phyloP scores from a whole-genome alignment of 2,113 vertebrate genomes.

The Antechinus stuartii region DNA sequence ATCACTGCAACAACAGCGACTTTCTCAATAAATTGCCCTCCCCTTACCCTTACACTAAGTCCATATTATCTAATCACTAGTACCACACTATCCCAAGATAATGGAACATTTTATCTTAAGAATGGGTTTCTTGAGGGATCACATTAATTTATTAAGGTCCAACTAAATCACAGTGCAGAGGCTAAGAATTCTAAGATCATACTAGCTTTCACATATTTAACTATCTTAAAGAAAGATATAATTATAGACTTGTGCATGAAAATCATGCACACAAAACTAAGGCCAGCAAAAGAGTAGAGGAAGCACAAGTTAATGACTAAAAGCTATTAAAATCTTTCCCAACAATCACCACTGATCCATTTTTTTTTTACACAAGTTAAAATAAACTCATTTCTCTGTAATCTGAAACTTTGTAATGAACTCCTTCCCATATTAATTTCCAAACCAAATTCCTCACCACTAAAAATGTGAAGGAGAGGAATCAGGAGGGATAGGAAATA shows the following conservation, averaged over 20 bases:
- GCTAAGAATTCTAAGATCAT: not conserved
- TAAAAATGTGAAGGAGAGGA: not conserved
- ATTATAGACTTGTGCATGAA: not conserved
- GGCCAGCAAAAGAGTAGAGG: not conserved
- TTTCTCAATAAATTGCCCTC: not conserved
- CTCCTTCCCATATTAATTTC: not conserved
- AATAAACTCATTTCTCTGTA: not conserved
- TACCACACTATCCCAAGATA: not conserved
- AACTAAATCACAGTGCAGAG: not conserved
- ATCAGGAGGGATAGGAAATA: too few species aligned
- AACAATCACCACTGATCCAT: not conserved
- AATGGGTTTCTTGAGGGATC: not conserved
- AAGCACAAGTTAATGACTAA: not conserved
- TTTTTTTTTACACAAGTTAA: not conserved
- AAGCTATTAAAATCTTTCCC: not conserved
- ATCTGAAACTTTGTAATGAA: not conserved
- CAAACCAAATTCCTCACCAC: not conserved
- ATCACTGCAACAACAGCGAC: not conserved
- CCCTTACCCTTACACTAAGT: not conserved
- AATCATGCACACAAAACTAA: not conserved
- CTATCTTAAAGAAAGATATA: not conserved
- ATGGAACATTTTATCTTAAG: not conserved
- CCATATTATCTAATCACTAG: not conserved
- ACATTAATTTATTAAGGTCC: not conserved
- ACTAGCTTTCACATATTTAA: not conserved